Evolutionary conservation across 1,140 invertebrate genomes (phyloP), one percentile per base, ranked within the genome.

Genomic region (Chionoecetes opilio): DNA sequence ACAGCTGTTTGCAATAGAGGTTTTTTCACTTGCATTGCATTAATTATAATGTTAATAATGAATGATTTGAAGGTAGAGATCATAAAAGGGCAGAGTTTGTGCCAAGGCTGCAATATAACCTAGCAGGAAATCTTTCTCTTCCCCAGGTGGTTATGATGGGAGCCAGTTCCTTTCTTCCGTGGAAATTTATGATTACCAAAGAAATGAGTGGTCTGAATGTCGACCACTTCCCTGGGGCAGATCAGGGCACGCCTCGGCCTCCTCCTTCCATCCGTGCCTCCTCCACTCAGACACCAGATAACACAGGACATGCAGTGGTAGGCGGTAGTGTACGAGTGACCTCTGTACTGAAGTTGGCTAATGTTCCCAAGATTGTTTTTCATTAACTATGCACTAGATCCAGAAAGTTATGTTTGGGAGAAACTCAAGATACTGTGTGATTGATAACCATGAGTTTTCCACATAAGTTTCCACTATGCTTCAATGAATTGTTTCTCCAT

Each of bases 181-280:
- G 34, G 99, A 99, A 97, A 98, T 99, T 88, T 99, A 99, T 96
- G 98, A 99, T 97, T 98, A 98, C 37, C 97, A 97, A 0, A 98
- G 97, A 82, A 98, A 99, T 97, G 97, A 97, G 38, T 99, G 99
- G 99, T 97, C 97, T 91, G 97, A 97, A 95, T 98, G 98, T 35
- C 98, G 98, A 35, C 97, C 98, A 2, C 98, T 99, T 97, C 98
- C 98, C n/a, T 98, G 98, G 84, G 98, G 98, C 31, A 98, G 99
- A 95, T 99, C 98, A 38, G 99, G 99, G 9, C 99, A 99, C 97
- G 98, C 98, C 0, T 98, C 98, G 88, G 98, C 98, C 17, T 98
- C 99, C 0, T 99, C 98, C 96, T 98, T 98, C 97, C 96, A 96
- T 75, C 96, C 97, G 8, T 97, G 97, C 94, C 94, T 96, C 87